Base-by-base conservation (phyloP, 1,140 invertebrate species). In the Calliopsis andreniformis region DNA sequence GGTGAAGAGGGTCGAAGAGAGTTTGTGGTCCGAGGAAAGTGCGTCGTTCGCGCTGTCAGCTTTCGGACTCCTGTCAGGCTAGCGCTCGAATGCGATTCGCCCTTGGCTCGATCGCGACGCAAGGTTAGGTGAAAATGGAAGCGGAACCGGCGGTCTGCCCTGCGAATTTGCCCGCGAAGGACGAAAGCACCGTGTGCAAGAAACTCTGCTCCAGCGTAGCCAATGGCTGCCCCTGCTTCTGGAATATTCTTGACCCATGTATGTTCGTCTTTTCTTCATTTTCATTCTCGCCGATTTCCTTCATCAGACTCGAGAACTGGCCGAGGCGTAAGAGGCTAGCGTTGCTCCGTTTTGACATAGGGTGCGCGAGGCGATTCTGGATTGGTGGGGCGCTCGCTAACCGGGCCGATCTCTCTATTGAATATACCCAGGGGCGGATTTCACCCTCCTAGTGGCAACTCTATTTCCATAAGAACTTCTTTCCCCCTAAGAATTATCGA, bases 191-290 rank as follows among this genome's bases (percentile, higher is more conserved):
- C 23, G 69, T 82, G 56, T 89, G 88, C 80, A 90, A 90, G 76
- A 84, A 78, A 62, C 5, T 80, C 32, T 32, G 76, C 53, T 43
- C 49, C 55, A 49, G 23, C 61, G 62, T 51, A 28, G 45, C 83
- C 28, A 84, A 76, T 30, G 77, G 82, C 51, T 86, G 75, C 61
- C 88, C 88, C 43, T 90, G 90, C 76, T 88, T 91, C 82, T 91
- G 90, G 90, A 90, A 87, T 78, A 87, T 91, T 47, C 84, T 91
- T 30, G 79, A 91, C 66, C 89, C 89, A 53, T 81, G 90, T 91
- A 91, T 85, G 89, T 62, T 75, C 32, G 25, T 53, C 55, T 53
- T 47, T 59, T 20, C 10, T 39, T 3, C 35, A 45, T 39, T 6
- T n/a, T n/a, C n/a, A 25, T 14, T 56, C 18, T 12, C 10, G 20